A percentile compares a stretch with the other conserved stretches of the same genome.
These are phyloP conservation scores for Pseudomyrmex cubaensis DNA, from an alignment of 1,140 invertebrate species.

Conservation along the genomic window DNA sequence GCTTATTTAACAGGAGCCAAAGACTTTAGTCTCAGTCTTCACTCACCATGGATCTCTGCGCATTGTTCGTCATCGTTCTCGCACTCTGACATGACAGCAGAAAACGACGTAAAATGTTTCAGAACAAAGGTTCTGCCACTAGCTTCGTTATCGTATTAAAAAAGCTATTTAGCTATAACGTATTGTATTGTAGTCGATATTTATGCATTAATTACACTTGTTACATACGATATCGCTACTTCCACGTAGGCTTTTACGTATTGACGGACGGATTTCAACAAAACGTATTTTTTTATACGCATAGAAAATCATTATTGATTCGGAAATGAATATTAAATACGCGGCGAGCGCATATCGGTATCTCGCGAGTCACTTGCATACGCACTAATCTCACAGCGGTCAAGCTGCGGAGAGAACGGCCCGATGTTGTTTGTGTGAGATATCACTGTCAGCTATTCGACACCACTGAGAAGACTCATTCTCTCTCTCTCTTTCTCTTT, in stretches of 20 bases:
- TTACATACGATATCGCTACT: slow-evolving; percentile 1
- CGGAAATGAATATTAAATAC: neutral
- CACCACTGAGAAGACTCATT: slow-evolving; percentile 54
- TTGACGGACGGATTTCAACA: neutral
- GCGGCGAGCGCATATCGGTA: neutral
- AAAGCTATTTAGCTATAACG: neutral
- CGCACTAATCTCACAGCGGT: neutral
- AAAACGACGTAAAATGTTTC: neutral
- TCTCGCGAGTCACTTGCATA: neutral
- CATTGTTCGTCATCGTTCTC: slow-evolving; percentile 70
- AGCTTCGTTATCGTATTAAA: neutral
- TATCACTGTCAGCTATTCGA: slow-evolving; percentile 54
- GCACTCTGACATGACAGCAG: slow-evolving; percentile 54
- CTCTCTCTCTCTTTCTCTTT: neutral
- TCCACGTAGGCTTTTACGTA: neutral
- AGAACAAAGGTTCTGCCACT: neutral
- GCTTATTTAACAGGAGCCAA: neutral
- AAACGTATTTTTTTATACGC: neutral
- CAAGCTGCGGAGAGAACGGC: neutral
- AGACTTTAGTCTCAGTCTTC: neutral
- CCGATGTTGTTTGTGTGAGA: slow-evolving; percentile 2
- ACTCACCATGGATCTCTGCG: slow-evolving; percentile 73
- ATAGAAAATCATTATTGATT: no score
- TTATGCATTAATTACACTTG: slow-evolving; percentile 3
- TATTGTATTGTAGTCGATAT: neutral